These are phyloP conservation scores for Lateolabrax maculatus DNA, from an alignment of 2,797 vertebrate species.

Conservation along the genomic window DNA sequence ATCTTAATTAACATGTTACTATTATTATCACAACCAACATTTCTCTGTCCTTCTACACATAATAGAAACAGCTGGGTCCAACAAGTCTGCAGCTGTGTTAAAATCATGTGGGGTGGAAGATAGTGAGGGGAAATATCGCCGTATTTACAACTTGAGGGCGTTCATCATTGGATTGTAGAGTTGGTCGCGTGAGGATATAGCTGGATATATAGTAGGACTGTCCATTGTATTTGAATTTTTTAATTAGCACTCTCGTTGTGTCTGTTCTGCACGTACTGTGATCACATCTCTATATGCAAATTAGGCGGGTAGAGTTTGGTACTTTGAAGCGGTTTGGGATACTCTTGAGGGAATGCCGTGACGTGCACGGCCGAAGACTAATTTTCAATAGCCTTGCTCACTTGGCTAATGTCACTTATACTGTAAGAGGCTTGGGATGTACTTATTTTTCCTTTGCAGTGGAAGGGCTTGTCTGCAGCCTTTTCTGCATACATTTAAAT, in stretches of 20 bases:
- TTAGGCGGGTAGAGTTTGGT: neutral
- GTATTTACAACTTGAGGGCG: neutral
- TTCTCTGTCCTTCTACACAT: neutral
- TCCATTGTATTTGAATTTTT: neutral
- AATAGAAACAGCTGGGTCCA: neutral
- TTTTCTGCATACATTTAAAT: too few species aligned
- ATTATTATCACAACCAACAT: constrained; percentile 6
- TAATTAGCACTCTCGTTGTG: constrained; percentile 4
- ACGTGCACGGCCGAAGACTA: neutral
- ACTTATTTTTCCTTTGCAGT: neutral
- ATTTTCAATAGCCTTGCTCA: neutral
- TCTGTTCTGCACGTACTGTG: neutral
- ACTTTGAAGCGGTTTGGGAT: neutral
- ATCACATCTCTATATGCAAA: neutral
- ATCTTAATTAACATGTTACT: constrained; percentile 9
- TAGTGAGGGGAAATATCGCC: neutral
- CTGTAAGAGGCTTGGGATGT: neutral
- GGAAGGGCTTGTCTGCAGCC: neutral
- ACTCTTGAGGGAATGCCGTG: neutral
- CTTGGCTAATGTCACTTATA: neutral
- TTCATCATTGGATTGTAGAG: neutral
- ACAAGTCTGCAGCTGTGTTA: neutral
- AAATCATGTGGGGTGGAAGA: too few species aligned
- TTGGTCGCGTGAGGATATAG: neutral
- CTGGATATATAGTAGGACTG: too few species aligned